Evolutionary conservation across 2,113 vertebrate species (phyloP), one percentile per base, ranked within the genome.

Genomic region (Muntiacus reevesi): DNA sequence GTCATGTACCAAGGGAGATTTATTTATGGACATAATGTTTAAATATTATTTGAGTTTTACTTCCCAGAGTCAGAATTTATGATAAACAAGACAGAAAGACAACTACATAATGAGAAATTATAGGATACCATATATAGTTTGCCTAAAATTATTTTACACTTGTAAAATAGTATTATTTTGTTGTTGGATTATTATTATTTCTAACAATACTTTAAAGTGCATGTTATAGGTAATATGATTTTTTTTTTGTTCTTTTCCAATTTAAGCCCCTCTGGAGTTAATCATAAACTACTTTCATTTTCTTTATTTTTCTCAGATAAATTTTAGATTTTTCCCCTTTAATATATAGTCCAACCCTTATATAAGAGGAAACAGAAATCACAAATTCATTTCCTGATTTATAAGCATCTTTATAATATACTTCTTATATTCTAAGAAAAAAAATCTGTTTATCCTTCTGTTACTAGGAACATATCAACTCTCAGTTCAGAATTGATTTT

Each of bases 21-120:
- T 89, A 91, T 90, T 71, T 93, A 74, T 90, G 30, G 55, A 91
- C 16, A 21, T 87, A 87, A 23, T 74, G 93, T 86, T 92, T 93
- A 93, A 85, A 54, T 93, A 86, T 60, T 92, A 85, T 60, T 93
- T 25, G 17, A 47, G 19, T 87, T 91, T 95, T 82, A 91, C 67
- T 93, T 93, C 52, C 17, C 45, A 54, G 62, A 90, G 60, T 81
- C 71, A 87, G 71, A 90, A n/a, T 87, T 87, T 90, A 82, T 90
- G 43, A 87, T 95, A 64, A 96, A 4, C 52, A 96, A 86, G 47
- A 62, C 71, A n/a, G 59, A 91, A 82, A 89, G 89, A 59, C 19
- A 88, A 30, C 33, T 92, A 43, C 10, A 8, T 64, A 92, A 64
- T 45, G 67, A 89, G 30, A 95, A 86, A 81, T 90, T 43, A 74